Evolutionary conservation across 1,140 invertebrate species (phyloP).

Genomic region (Kradibia gibbosae): DNA sequence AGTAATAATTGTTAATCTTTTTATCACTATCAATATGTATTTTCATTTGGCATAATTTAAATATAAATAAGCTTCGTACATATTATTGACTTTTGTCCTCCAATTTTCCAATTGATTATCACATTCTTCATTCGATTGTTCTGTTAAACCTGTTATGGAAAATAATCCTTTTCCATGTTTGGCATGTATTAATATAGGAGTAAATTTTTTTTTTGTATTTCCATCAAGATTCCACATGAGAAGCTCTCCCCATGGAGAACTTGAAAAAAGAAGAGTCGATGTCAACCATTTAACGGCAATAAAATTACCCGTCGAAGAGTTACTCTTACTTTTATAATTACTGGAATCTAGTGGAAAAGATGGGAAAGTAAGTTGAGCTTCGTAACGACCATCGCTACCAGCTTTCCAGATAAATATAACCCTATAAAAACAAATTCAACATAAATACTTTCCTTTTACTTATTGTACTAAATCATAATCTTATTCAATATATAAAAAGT

Average conservation of each 20-base stretch:
- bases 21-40: too few species aligned
- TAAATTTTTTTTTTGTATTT: constrained; percentile 54
- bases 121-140: constrained; percentile 46
- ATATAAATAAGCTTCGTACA: too few species aligned
- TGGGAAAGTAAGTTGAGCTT: constrained; percentile 64
- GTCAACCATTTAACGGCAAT: constrained; percentile 75
- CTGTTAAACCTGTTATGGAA: constrained; percentile 66
- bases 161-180: constrained; percentile 73
- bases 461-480: neutral
- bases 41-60: too few species aligned
- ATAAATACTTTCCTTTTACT: neutral
- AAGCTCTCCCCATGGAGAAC: constrained; percentile 73
- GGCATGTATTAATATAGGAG: constrained; percentile 68
- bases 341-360: constrained; percentile 51
- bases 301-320: constrained; percentile 63
- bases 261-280: constrained; percentile 69
- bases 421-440: constrained; percentile 56
- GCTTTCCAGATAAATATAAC: constrained; percentile 76
- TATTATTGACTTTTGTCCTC: constrained; percentile 52
- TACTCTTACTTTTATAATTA: constrained; percentile 59
- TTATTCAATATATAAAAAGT: neutral
- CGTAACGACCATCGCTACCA: constrained; percentile 73
- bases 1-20: too few species aligned
- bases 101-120: constrained; percentile 58
- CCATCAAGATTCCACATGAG: constrained; percentile 70